Evolutionary conservation across 2,888 invertebrate species (phyloP).

Genomic region (Thalpophila matura): DNA sequence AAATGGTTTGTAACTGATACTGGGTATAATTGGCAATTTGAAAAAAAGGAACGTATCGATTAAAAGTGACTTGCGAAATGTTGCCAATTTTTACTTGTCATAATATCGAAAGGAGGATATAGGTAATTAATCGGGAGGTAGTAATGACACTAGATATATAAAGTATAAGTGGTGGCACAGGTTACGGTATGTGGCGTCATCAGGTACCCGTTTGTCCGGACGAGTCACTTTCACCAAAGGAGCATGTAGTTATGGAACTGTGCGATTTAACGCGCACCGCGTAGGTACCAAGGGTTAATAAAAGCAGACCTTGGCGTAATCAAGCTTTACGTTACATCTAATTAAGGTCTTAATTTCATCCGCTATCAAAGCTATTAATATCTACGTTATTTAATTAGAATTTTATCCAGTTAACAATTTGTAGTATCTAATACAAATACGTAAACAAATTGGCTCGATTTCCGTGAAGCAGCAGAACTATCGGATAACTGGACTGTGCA

Average conservation of each 20-base stretch:
- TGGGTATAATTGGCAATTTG: slow-evolving; percentile 49
- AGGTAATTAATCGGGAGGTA: slow-evolving; percentile 4
- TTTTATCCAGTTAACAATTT: background rate
- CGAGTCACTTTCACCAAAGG: slow-evolving; percentile 54
- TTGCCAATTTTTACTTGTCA: slow-evolving; percentile 8
- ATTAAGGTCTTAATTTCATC: slow-evolving; percentile 3
- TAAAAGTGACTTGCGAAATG: slow-evolving; percentile 18
- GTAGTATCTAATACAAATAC: background rate
- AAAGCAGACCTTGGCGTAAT: slow-evolving; percentile 7
- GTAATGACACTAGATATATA: slow-evolving; percentile 31
- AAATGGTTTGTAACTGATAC: slow-evolving; percentile 45
- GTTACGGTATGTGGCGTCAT: slow-evolving; percentile 41
- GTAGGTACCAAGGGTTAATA: slow-evolving; percentile 18
- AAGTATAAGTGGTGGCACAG: slow-evolving; percentile 32
- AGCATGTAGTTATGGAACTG: slow-evolving; percentile 25
- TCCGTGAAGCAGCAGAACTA: background rate
- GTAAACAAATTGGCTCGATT: too few relatives aligned
- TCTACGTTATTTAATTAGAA: background rate
- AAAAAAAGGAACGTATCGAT: slow-evolving; percentile 49
- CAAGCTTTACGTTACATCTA: slow-evolving; percentile 4
- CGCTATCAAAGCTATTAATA: background rate
- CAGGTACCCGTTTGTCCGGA: slow-evolving; percentile 42
- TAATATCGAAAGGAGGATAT: slow-evolving; percentile 29
- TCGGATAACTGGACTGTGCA: background rate
- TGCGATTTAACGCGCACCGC: slow-evolving; percentile 20